Evolutionary conservation across 1,140 invertebrate species (phyloP), one percentile per base, ranked within the genome.

Genomic region (Dryas iulia): DNA sequence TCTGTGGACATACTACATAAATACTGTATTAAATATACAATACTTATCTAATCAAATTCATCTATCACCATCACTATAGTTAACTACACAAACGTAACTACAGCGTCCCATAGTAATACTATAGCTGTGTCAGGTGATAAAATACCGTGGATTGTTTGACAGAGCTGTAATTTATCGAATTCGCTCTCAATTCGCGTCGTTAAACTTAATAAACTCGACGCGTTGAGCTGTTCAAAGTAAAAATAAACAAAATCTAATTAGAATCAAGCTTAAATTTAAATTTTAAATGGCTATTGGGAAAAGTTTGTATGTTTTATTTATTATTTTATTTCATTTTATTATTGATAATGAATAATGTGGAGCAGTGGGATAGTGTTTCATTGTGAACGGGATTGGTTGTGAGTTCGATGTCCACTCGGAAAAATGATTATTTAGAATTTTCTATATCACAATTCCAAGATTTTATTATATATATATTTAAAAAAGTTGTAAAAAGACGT

Each of bases 131-230:
- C 53, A 56, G 53, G 53, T 56, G 53, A 64, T 64, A 56, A 64
- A 64, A 64, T 57, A 56, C 52, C 53, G 21, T 31, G 52, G 53
- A 64, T 64, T 64, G 52, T 64, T 64, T 56, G 53, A 56, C 23
- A 56, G 53, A 10, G 24, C 10, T n/a, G 53, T 56, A 24, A 56
- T 56, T 56, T 56, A 56, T 56, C 24, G 53, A 56, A 56, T 56
- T 56, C 21, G 21, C 4, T 14, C 53, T 18, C 14, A 47, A 26
- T 56, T 56, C 53, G 23, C 24, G 23, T 56, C 53, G 53, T 56
- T 26, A 47, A 47, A 47, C 18, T 47, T 21, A 47, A 47, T 47
- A 47, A 47, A 47, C 39, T 18, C 39, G 14, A 47, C 39, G 39
- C 39, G 39, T 47, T 47, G 39, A 47, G 39, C 8, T 47, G 39